These are phyloP conservation scores for Euzetes globulus DNA, from an alignment of 2,888 invertebrate species.

Conservation along the genomic window DNA sequence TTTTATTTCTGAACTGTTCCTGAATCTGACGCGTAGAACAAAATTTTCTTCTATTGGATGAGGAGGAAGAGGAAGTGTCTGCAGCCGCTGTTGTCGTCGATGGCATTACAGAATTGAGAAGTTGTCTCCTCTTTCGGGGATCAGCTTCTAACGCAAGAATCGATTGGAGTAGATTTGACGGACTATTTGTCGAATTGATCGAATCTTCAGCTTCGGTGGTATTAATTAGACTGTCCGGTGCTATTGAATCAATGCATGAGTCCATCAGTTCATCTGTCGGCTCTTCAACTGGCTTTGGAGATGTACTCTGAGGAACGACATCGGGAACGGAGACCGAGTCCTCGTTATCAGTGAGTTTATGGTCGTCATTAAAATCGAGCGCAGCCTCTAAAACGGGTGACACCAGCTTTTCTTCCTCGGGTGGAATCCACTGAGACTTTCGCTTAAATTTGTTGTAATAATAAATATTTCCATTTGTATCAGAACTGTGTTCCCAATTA, in stretches of 20 bases:
- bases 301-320: background rate
- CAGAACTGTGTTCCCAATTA: constrained; percentile 73
- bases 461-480: constrained; percentile 73
- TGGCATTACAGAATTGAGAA: constrained; percentile 31
- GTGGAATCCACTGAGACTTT: constrained; percentile 50
- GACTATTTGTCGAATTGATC: background rate
- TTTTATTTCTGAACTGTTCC: constrained; percentile 70
- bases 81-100: constrained; percentile 34
- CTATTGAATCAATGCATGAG: background rate
- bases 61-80: constrained; percentile 47
- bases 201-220: background rate
- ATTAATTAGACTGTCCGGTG: background rate
- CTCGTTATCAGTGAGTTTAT: background rate
- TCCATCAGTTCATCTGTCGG: background rate
- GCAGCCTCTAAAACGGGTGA: background rate
- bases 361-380: background rate
- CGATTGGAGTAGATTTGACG: background rate
- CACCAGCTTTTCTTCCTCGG: constrained; percentile 39
- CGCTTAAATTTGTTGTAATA: constrained; percentile 67
- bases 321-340: background rate
- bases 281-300: background rate
- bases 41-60: background rate
- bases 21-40: constrained; percentile 58
- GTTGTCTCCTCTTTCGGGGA: constrained; percentile 36
- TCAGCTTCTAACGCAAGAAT: constrained; percentile 29